phyloP scores from a whole-genome alignment of 92 coral and sea anemone genomes.

The Zoanthus sansibaricus region DNA sequence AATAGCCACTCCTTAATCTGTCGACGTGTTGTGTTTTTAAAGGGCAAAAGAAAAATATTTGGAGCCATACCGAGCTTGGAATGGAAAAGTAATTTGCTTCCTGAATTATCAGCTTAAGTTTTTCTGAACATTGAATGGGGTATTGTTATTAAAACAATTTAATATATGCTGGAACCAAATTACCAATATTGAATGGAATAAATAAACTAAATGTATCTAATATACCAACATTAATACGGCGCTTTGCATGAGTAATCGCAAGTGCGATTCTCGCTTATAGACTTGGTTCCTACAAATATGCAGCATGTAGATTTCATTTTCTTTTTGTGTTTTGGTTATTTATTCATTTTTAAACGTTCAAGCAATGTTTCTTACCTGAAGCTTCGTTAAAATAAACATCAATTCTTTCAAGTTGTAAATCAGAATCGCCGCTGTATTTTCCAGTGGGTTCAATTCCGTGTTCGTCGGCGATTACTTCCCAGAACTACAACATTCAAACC shows the following conservation, averaged over 20 bases:
- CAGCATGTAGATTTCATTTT: neutral
- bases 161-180: constrained; percentile 1
- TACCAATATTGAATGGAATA: constrained; percentile 5
- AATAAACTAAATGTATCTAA: neutral
- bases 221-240: neutral
- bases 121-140: neutral
- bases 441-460: constrained; percentile 84
- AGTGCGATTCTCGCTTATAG: too few relatives aligned
- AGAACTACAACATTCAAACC: constrained; percentile 57
- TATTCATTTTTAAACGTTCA: neutral
- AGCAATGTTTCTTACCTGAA: constrained; percentile 50
- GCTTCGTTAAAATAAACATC: constrained; percentile 81
- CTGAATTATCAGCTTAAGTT: constrained; percentile 13
- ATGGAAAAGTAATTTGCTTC: neutral
- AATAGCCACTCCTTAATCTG: constrained; percentile 31
- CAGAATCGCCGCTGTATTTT: constrained; percentile 66
- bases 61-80: neutral
- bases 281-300: too few relatives aligned
- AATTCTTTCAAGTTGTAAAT: constrained; percentile 72
- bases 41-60: neutral
- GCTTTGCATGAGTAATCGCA: neutral
- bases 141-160: constrained; percentile 19
- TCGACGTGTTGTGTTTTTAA: neutral
- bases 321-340: neutral
- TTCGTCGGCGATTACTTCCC: constrained; percentile 83